Conservation (phyloP, 2,113 vertebrate genomes). For the Hystrix cristata region DNA sequence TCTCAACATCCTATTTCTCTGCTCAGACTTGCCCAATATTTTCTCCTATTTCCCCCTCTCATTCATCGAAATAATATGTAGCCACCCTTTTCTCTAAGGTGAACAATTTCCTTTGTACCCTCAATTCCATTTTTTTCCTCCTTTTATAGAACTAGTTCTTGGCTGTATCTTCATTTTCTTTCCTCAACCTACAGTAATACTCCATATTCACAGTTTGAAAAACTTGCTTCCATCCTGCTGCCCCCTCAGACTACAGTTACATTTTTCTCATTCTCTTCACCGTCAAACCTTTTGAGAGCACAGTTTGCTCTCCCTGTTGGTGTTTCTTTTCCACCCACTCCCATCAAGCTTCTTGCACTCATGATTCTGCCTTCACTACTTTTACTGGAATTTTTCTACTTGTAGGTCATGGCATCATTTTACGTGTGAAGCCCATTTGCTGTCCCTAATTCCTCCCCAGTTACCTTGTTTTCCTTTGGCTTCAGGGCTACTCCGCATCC, state of each 20-base stretch:
- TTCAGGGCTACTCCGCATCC: not conserved
- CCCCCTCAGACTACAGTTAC: not conserved
- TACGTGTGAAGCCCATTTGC: not conserved
- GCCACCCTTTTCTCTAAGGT: not conserved
- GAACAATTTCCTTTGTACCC: not conserved
- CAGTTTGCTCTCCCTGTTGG: not conserved
- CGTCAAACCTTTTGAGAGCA: constrained; percentile 21
- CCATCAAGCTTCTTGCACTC: not conserved
- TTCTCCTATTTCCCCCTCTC: not conserved
- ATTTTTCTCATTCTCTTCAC: constrained; percentile 6
- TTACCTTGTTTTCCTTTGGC: not conserved
- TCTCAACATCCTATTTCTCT: not conserved
- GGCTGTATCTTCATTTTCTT: not conserved
- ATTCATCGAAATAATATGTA: not conserved
- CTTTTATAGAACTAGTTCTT: not conserved
- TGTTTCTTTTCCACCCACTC: not conserved
- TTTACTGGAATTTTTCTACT: not conserved
- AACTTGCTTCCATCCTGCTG: not conserved
- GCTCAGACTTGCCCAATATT: not conserved
- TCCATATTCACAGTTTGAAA: not conserved
- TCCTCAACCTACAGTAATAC: not conserved
- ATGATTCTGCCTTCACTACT: not conserved
- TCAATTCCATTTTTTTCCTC: not conserved
- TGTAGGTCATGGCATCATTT: not conserved
- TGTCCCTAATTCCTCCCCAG: not conserved